Base-by-base conservation (phyloP, 2,113 vertebrate species). In the Protomyctophum bolini region DNA sequence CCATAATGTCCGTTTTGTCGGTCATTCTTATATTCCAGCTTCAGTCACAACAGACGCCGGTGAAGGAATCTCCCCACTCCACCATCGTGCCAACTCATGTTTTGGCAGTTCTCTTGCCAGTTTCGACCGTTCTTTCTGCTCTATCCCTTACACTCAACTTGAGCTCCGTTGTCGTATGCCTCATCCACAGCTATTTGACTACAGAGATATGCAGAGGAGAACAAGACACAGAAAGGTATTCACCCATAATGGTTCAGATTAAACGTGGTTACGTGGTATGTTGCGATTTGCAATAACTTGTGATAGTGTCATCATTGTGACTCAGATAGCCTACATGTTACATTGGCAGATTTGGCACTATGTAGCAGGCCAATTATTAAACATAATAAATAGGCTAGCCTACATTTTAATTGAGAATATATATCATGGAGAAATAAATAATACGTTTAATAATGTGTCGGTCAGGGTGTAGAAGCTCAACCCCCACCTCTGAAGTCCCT, bases 11-110 rank as follows among this genome's bases (percentile, higher is more conserved):
- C 0, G 88, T 93, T 6, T 87, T 97, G 69, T 94, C 95, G 55
- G 94, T 93, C 67, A 91, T 92, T 81, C 86, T 98, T 81, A 92
- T 98, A 77, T 95, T 95, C 82, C 96, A 96, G 91, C 90, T 97
- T 9, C 94, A 95, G 75, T 79, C 91, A 1, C 94, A 90, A 2
- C 91, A 84, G 73, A 41, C 73, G 58, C 5, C 84, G 10, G 69
- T 81, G 71, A 90, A 68, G 70, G 79, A 92, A 48, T 80, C 83
- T 6, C 66, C 82, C 0, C n/a, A 76, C 1, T 72, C 85, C 6
- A 59, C 89, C 12, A 46, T 88, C 3, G 29, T 93, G 2, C 86
- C 87, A 6, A 68, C 73, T 0, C 88, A 48, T 8, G 76, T 93
- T 6, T 88, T 90, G 54, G 82, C 85, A 8, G 90, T 91, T 0